phyloP scores from a whole-genome alignment of 2,113 vertebrate species.

The Rhinogobius similis region DNA sequence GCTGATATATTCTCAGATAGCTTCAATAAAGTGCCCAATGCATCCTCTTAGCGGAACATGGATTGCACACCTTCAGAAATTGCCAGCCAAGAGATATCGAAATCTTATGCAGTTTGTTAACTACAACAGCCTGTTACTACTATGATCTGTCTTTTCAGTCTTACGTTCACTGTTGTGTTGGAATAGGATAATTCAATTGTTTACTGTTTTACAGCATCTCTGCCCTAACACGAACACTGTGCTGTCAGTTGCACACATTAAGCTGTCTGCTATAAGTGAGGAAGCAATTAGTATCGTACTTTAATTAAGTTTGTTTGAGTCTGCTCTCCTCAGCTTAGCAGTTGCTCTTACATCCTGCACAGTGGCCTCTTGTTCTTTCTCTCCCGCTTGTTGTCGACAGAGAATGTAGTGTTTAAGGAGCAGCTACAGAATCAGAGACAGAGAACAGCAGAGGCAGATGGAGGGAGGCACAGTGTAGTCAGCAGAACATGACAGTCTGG shows the following conservation, averaged over 20 bases:
- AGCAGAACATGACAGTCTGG: slow-evolving; percentile 38
- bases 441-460: slow-evolving; percentile 27
- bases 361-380: neutral
- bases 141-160: neutral
- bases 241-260: neutral
- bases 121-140: neutral
- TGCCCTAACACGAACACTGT: no score
- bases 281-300: slow-evolving; percentile 6
- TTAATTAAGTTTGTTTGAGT: neutral
- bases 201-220: no score
- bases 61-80: neutral
- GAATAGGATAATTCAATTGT: no score
- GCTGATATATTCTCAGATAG: neutral
- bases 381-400: neutral
- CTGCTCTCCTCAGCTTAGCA: neutral
- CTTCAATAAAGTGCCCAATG: neutral
- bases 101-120: neutral
- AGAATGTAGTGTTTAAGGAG: slow-evolving; percentile 16
- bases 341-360: neutral
- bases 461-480: slow-evolving; percentile 40
- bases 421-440: slow-evolving; percentile 8
- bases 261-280: neutral
- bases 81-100: neutral
- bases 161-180: neutral
- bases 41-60: neutral